These are phyloP conservation scores for Octopus bimaculoides DNA, from an alignment of 1,140 invertebrate species.

Conservation along the genomic window DNA sequence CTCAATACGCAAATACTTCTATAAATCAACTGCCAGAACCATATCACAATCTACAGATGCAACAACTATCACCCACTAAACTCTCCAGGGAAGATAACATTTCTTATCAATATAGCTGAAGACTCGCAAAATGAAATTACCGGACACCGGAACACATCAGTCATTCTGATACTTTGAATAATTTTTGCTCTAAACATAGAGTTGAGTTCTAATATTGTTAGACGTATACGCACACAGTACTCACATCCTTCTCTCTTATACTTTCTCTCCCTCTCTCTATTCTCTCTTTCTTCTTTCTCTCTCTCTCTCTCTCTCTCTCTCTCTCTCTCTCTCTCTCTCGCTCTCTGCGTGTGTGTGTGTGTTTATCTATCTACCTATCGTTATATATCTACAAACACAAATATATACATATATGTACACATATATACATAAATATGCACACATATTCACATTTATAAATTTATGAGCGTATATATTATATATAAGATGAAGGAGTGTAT, in stretches of 20 bases:
- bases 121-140: too few species aligned
- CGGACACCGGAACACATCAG: background rate
- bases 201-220: background rate
- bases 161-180: background rate
- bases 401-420: too few species aligned
- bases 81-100: constrained; percentile 14
- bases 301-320: constrained; percentile 15
- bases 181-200: background rate
- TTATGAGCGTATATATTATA: too few species aligned
- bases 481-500: too few species aligned
- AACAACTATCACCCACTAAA: too few species aligned
- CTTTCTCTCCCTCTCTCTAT: constrained; percentile 9
- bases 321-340: constrained; percentile 4
- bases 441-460: too few species aligned
- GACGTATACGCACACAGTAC: background rate
- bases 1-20: too few species aligned
- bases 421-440: too few species aligned
- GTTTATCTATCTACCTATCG: background rate
- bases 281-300: constrained; percentile 13
- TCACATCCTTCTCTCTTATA: constrained; percentile 8
- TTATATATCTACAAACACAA: too few species aligned
- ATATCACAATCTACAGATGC: too few species aligned
- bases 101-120: constrained; percentile 16
- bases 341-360: background rate
- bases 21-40: too few species aligned